Percentiles rank a stretch among this genome's conserved stretches.
These are phyloP conservation scores for Crax fasciolata DNA, from an alignment of 2,797 vertebrate genomes.

Conservation along the genomic window DNA sequence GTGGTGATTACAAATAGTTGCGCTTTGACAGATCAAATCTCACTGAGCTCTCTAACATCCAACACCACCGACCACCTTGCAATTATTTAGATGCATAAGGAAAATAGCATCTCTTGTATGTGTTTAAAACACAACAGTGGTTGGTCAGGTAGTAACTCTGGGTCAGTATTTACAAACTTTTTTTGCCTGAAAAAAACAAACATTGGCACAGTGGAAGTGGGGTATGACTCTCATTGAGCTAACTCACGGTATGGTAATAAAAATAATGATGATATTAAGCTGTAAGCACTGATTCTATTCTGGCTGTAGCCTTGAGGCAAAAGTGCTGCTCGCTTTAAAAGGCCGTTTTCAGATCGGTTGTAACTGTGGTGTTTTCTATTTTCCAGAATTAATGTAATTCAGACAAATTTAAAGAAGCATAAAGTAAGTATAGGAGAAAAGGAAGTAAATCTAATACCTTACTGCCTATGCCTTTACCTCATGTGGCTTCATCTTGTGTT, in stretches of 20 bases:
- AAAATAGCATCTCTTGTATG: not conserved
- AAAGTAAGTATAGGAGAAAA: slow-evolving; percentile 30
- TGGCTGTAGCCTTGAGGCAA: slow-evolving; percentile 15
- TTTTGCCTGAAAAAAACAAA: slow-evolving; percentile 19
- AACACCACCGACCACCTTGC: not conserved
- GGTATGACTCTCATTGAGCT: not conserved
- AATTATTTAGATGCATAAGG: not conserved
- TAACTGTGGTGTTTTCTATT: not conserved
- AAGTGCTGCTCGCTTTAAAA: slow-evolving; percentile 41
- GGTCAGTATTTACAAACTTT: slow-evolving; percentile 6
- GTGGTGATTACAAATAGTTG: not conserved
- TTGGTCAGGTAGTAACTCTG: not conserved
- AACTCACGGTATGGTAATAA: not conserved
- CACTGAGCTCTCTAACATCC: not conserved
- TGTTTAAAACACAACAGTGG: slow-evolving; percentile 6
- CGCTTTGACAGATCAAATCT: not conserved
- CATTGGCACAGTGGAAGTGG: not conserved
- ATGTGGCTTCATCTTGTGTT: not conserved
- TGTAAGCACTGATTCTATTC: not conserved
- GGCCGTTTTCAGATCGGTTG: slow-evolving; percentile 48
- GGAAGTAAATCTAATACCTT: not conserved
- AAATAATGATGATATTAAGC: not conserved
- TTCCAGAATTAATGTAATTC: slow-evolving; percentile 43
- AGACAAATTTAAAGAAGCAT: slow-evolving; percentile 35
- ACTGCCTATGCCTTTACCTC: not conserved